These are phyloP conservation scores for Nomada fabriciana DNA, from an alignment of 2,888 invertebrate species.

Conservation along the genomic window DNA sequence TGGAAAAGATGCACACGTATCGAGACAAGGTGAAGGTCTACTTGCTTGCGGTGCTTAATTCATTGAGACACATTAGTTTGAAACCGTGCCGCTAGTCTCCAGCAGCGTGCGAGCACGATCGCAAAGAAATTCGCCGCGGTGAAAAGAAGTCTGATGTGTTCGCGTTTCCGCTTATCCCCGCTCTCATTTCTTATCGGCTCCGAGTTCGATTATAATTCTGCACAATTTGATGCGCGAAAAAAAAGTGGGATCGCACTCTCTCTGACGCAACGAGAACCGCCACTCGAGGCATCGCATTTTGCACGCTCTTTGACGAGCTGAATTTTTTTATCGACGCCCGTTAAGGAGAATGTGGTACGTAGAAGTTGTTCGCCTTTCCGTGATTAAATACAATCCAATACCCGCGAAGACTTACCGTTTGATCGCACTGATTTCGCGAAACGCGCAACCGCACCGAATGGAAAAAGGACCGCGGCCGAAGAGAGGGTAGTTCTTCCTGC, in stretches of 20 bases:
- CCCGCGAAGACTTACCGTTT: slow-evolving; percentile 50
- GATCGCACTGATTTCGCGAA: slow-evolving; percentile 57
- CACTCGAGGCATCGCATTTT: neutral
- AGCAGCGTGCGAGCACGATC: slow-evolving; percentile 28
- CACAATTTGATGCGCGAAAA: neutral
- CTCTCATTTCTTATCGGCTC: slow-evolving; percentile 12
- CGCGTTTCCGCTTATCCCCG: neutral
- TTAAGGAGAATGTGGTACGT: neutral
- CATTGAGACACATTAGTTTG: slow-evolving; percentile 62
- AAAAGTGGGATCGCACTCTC: neutral
- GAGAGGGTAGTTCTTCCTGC: slow-evolving; percentile 52
- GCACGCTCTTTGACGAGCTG: neutral
- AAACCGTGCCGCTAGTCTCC: slow-evolving; percentile 39
- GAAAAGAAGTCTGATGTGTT: neutral
- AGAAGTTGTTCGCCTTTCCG: neutral
- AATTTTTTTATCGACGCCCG: neutral
- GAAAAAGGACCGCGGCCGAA: slow-evolving; percentile 48
- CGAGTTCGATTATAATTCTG: slow-evolving; percentile 24
- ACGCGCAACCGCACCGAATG: slow-evolving; percentile 63
- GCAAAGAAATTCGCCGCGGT: slow-evolving; percentile 35
- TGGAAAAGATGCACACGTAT: slow-evolving; percentile 33
- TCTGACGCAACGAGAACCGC: neutral
- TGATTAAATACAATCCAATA: slow-evolving; percentile 42
- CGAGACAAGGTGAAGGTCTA: slow-evolving; percentile 66
- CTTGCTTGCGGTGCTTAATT: slow-evolving; percentile 61